Percentiles rank a stretch among this genome's conserved stretches.
These are phyloP conservation scores for Pelecanus crispus DNA, from an alignment of 2,113 vertebrate species.

Conservation along the genomic window DNA sequence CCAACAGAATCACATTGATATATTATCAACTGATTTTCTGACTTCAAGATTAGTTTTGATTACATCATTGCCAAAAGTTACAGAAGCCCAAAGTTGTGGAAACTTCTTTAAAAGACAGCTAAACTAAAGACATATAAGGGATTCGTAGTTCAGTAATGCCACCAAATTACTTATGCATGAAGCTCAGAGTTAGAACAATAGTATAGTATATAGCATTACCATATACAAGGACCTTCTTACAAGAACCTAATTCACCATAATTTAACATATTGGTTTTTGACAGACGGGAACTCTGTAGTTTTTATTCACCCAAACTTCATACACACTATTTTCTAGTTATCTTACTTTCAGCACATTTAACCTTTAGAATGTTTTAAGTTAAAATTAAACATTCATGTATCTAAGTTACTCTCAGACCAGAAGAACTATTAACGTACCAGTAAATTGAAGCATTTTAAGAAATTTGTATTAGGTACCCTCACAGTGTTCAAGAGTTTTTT, in stretches of 20 bases:
- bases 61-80: background rate
- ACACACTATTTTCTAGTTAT: background rate
- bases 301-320: background rate
- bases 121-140: background rate
- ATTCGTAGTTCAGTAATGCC: background rate
- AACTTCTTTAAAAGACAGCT: background rate
- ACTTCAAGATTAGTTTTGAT: background rate
- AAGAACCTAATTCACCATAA: background rate
- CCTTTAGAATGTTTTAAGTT: background rate
- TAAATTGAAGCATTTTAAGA: background rate
- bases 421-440: background rate
- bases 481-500: background rate
- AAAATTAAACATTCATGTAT: background rate
- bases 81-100: background rate
- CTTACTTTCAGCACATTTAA: background rate
- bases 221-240: background rate
- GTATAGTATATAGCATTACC: background rate
- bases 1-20: fast-evolving
- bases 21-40: background rate
- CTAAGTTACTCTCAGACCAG: background rate
- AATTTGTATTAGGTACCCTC: background rate
- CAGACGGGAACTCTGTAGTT: background rate
- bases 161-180: background rate
- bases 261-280: background rate
- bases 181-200: background rate